Conservation (phyloP, 2,113 vertebrate species). For the Procavia capensis region DNA sequence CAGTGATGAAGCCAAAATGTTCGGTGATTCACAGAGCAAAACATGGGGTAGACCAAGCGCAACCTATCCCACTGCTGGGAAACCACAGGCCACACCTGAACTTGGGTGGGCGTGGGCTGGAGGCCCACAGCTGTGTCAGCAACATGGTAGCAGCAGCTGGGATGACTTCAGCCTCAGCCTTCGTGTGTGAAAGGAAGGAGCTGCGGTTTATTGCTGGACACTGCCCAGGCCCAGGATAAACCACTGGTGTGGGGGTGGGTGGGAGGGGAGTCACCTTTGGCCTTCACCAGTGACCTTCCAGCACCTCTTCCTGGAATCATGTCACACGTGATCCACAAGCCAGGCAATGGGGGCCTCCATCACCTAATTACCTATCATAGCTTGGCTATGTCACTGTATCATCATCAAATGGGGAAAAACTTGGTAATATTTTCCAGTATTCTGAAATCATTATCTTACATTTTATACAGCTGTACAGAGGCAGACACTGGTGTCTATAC, state of each 20-base stretch:
- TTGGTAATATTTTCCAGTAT: neutral
- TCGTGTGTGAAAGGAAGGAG: neutral
- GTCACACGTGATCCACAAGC: accelerated
- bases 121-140: accelerated
- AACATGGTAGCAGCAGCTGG: neutral
- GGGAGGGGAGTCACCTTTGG: neutral
- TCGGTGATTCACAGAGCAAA: neutral
- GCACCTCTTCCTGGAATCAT: neutral
- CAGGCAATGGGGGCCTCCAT: accelerated
- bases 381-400: neutral
- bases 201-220: too few relatives aligned
- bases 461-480: neutral
- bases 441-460: neutral
- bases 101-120: neutral
- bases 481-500: neutral
- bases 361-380: neutral
- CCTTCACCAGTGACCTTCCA: too few relatives aligned
- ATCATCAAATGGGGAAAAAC: neutral
- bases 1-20: neutral
- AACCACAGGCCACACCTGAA: neutral
- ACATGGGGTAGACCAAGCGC: neutral
- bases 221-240: neutral
- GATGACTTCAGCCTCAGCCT: neutral
- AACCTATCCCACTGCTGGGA: too few relatives aligned
- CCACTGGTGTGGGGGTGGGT: neutral